Conservation (phyloP, 2,797 vertebrate genomes). For the Petrocephalus sullivani region DNA sequence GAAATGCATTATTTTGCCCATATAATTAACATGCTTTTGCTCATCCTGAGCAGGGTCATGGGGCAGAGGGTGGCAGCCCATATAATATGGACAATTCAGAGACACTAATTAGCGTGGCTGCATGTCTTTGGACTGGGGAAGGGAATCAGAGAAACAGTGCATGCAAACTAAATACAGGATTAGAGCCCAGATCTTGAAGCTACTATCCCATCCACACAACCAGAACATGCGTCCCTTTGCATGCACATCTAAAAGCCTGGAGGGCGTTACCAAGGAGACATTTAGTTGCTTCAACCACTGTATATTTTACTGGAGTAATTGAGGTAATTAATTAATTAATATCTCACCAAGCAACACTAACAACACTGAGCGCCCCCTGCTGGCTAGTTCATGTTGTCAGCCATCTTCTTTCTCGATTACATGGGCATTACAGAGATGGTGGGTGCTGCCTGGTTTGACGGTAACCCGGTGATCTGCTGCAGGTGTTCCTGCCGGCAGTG, state of each 20-base stretch:
- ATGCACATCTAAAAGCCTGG: background rate
- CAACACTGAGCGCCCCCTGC: background rate
- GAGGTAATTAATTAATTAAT: background rate
- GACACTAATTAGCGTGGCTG: background rate
- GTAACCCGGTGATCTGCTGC: background rate
- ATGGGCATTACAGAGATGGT: background rate
- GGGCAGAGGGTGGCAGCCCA: background rate
- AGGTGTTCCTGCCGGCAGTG: conserved; percentile 50
- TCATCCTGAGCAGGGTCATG: background rate
- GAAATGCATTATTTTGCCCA: background rate
- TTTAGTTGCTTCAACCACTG: background rate
- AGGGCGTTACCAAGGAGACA: background rate
- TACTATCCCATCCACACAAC: background rate
- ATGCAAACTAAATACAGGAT: background rate
- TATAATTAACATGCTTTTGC: background rate
- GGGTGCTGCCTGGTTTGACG: background rate
- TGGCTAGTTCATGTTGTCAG: background rate
- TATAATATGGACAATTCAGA: background rate
- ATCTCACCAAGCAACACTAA: background rate
- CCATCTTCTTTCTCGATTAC: background rate
- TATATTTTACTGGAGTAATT: background rate
- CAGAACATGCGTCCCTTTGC: background rate
- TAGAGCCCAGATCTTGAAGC: background rate
- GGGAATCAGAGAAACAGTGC: background rate
- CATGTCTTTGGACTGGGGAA: background rate